These are phyloP conservation scores for Aleiodes alternator DNA, from an alignment of 2,888 invertebrate species.

Conservation along the genomic window DNA sequence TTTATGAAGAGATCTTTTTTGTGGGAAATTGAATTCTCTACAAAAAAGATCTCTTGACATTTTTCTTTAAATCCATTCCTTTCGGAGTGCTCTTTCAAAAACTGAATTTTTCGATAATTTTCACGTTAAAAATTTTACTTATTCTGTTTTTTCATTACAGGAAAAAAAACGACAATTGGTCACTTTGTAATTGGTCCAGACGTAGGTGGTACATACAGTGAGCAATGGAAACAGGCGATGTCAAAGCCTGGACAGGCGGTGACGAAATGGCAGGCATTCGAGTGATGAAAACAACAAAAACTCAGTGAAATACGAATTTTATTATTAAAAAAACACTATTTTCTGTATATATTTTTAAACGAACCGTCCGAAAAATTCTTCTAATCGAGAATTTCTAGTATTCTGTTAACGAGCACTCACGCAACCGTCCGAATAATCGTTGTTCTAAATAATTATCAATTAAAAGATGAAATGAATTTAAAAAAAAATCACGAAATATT, in stretches of 20 bases:
- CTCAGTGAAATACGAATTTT: constrained; percentile 41
- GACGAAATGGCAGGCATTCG: constrained; percentile 71
- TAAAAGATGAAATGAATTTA: not conserved
- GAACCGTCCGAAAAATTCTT: constrained; percentile 21
- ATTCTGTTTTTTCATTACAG: constrained; percentile 60
- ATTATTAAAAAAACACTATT: constrained; percentile 35
- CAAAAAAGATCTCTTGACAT: no score
- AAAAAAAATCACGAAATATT: not conserved
- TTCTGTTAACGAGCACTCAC: constrained; percentile 15
- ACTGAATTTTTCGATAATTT: not conserved
- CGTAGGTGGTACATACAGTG: constrained; percentile 76
- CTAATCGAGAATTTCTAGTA: constrained; percentile 6
- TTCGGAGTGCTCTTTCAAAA: not conserved
- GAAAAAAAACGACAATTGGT: constrained; percentile 82
- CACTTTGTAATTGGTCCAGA: constrained; percentile 82
- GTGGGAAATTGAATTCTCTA: no score
- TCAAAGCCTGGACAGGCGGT: constrained; percentile 71
- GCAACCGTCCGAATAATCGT: constrained; percentile 8
- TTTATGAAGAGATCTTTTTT: no score
- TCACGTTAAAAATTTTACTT: not conserved
- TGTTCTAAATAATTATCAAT: not conserved
- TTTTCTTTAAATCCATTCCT: no score
- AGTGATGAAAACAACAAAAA: constrained; percentile 57
- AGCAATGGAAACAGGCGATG: constrained; percentile 80
- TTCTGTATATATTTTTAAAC: constrained; percentile 39